These are phyloP conservation scores for Tapirus terrestris DNA, from an alignment of 2,113 vertebrate genomes.

Conservation along the genomic window DNA sequence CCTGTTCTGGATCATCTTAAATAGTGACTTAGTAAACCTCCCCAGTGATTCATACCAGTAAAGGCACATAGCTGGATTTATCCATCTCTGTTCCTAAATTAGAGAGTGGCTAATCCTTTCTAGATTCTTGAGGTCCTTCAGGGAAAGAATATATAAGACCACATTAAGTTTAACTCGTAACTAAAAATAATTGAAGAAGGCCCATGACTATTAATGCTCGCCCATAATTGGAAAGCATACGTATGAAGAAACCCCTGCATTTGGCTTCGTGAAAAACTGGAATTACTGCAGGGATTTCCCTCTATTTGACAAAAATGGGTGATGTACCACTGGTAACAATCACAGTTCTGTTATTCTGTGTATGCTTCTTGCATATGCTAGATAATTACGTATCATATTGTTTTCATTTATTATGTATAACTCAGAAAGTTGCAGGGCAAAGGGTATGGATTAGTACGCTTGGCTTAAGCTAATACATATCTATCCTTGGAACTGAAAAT, in stretches of 20 bases:
- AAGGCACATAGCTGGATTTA: background rate
- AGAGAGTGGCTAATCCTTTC: conserved; percentile 56
- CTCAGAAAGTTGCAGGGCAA: background rate
- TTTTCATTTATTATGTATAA: background rate
- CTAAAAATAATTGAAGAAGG: conserved; percentile 53
- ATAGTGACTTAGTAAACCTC: conserved; percentile 16
- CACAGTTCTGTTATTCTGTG: background rate
- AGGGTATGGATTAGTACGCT: background rate
- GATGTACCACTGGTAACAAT: background rate
- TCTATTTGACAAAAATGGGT: background rate
- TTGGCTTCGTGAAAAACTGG: background rate
- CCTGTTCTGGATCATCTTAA: conserved; percentile 65
- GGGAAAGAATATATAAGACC: background rate
- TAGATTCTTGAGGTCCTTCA: conserved; percentile 31
- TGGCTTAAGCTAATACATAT: background rate
- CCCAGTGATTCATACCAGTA: conserved; percentile 19
- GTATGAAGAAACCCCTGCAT: background rate
- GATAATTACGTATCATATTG: background rate
- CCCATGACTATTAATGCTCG: background rate
- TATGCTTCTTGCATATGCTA: background rate
- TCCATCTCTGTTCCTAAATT: conserved; percentile 54
- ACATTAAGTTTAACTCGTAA: background rate
- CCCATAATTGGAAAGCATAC: background rate
- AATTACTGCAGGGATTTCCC: background rate
- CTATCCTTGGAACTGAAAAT: background rate